phyloP scores from a whole-genome alignment of 1,140 invertebrate genomes.

The Cepaea nemoralis region DNA sequence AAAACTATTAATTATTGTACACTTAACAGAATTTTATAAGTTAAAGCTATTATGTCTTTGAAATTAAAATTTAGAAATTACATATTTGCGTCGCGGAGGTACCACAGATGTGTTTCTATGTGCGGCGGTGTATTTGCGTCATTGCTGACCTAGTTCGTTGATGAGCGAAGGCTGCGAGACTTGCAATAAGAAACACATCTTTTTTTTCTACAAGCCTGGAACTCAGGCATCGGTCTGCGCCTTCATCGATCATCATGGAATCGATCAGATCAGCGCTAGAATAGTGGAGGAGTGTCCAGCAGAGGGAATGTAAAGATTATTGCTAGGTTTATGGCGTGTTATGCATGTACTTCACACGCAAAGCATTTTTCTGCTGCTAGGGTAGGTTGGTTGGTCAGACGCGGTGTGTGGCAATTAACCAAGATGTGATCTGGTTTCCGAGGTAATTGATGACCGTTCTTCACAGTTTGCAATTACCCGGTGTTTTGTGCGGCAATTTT shows the following conservation, averaged over 20 bases:
- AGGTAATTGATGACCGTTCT: too few relatives aligned
- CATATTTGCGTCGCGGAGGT: conserved; percentile 44
- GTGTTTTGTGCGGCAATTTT: too few relatives aligned
- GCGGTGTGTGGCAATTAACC: background rate
- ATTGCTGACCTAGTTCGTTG: conserved; percentile 51
- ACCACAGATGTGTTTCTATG: conserved; percentile 44
- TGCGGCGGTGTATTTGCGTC: conserved; percentile 52
- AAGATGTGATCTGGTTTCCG: too few relatives aligned
- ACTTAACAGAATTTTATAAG: background rate
- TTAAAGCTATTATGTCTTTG: background rate
- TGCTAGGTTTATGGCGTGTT: conserved; percentile 2
- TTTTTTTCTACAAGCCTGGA: background rate
- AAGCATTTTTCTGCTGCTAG: background rate
- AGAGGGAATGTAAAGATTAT: conserved; percentile 7
- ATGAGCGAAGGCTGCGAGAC: conserved; percentile 26
- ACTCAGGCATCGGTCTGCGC: conserved; percentile 18
- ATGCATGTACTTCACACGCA: background rate
- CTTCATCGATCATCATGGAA: conserved; percentile 27
- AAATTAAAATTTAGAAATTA: background rate
- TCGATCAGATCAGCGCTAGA: conserved; percentile 24
- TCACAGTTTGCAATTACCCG: too few relatives aligned
- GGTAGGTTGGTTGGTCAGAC: background rate
- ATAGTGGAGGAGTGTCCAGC: conserved; percentile 8
- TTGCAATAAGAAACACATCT: conserved; percentile 22
- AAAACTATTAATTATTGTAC: background rate